phyloP scores from a whole-genome alignment of 1,140 invertebrate genomes.

The Ceratina australensis region DNA sequence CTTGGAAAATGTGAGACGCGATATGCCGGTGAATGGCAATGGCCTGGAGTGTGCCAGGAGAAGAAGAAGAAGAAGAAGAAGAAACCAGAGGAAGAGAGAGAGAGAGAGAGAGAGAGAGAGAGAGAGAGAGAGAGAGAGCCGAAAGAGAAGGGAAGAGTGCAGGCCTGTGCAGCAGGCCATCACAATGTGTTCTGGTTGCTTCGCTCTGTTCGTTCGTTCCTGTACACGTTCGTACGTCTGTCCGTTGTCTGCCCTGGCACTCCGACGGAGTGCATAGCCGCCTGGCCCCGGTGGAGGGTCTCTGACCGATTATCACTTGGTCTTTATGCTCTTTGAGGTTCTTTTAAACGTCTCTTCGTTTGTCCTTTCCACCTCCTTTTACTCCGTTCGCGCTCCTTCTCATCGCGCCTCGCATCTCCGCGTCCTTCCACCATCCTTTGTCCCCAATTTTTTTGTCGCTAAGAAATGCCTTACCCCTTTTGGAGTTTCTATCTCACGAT shows the following conservation, averaged over 20 bases:
- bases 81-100: not conserved
- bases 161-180: slow-evolving; percentile 48
- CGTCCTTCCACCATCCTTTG: slow-evolving; percentile 22
- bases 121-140: not conserved
- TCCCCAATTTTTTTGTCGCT: slow-evolving; percentile 28
- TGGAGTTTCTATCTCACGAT: slow-evolving; percentile 22
- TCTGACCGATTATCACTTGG: slow-evolving; percentile 76
- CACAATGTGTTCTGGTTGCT: slow-evolving; percentile 54
- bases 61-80: not conserved
- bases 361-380: slow-evolving; percentile 46
- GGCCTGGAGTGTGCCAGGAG: slow-evolving; percentile 35
- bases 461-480: slow-evolving; percentile 3
- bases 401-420: slow-evolving; percentile 38
- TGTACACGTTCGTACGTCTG: slow-evolving; percentile 58
- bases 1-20: slow-evolving; percentile 39
- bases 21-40: slow-evolving; percentile 41
- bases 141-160: slow-evolving; percentile 4
- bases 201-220: slow-evolving; percentile 51
- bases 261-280: slow-evolving; percentile 67
- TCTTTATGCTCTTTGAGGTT: slow-evolving; percentile 74
- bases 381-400: slow-evolving; percentile 31
- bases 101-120: not conserved
- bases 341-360: slow-evolving; percentile 66
- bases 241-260: slow-evolving; percentile 68
- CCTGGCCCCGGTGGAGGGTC: slow-evolving; percentile 73